Conservation (phyloP, 2,797 vertebrate genomes). For the Silurus aristotelis region DNA sequence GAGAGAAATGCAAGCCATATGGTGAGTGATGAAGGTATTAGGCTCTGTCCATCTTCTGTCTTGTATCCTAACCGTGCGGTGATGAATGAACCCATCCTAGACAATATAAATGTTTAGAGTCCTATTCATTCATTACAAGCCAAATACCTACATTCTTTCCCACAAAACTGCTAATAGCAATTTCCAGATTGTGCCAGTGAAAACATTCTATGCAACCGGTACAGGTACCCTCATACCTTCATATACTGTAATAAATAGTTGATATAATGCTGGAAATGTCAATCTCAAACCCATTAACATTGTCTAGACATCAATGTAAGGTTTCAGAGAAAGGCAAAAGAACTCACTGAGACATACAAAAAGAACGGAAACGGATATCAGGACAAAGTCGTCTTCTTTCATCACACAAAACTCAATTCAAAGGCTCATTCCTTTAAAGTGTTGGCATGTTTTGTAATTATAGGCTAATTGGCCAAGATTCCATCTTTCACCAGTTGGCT, state of each 20-base stretch:
- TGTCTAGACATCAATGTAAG: constrained; percentile 24
- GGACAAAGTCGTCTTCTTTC: constrained; percentile 9
- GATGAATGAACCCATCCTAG: constrained; percentile 25
- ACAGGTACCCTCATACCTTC: constrained; percentile 17
- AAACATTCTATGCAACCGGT: not conserved
- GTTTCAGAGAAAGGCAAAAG: constrained; percentile 11
- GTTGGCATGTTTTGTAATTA: constrained; percentile 21
- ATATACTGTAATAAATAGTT: constrained; percentile 5
- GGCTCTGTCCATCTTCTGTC: constrained; percentile 3
- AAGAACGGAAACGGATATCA: constrained; percentile 31
- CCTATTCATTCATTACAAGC: constrained; percentile 30
- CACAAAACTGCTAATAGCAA: not conserved
- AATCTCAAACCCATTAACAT: not conserved
- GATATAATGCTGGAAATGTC: constrained; percentile 31
- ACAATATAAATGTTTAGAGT: constrained; percentile 27
- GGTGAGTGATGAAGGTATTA: constrained; percentile 12
- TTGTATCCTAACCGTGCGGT: constrained; percentile 20
- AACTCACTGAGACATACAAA: constrained; percentile 9
- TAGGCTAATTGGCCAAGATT: constrained; percentile 25
- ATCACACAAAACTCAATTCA: constrained; percentile 18
- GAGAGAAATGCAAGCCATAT: constrained; percentile 2
- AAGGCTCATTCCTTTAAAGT: constrained; percentile 10
- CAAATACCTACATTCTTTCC: constrained; percentile 8
- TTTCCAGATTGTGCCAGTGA: not conserved
- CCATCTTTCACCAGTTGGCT: constrained; percentile 22